Base-by-base conservation (phyloP, 2,888 invertebrate genomes). In the Frankliniella intonsa region DNA sequence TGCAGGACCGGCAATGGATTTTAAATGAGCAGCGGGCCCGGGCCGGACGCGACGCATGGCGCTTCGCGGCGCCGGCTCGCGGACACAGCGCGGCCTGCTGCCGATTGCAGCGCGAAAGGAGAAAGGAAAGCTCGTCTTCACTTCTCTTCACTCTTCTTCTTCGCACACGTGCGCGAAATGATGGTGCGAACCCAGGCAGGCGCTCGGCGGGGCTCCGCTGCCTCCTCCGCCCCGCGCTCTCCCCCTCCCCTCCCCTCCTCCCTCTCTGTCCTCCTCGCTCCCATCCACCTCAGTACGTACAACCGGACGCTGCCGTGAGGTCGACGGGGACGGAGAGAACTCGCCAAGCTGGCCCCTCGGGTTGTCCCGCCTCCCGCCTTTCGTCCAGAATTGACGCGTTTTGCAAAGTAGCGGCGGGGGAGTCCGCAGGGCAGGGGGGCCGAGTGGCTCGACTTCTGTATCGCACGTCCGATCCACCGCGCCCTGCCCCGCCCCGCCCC, bases 141-240 rank as follows among this genome's bases (percentile, higher is more conserved):
- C 38, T 38, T 38, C 38, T 38, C 38, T 38, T 38, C 38, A 38
- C 38, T 38, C 55, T 8, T 55, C 55, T 55, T 8, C 55, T 55
- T 55, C 55, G 55, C 55, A 55, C 55, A 55, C 55, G 55, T 55
- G 55, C 55, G 55, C 55, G 55, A 55, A 55, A 55, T 55, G 55
- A 55, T 17, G 55, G 17, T 55, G 55, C 55, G 55, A 38, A 38
- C 38, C 38, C 38, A 5, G 3, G 38, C 38, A 38, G 38, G 38
- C 38, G 38, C 3, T 3, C 9, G 55, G 55, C 14, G 38, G 5
- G 38, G 38, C 55, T 55, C 55, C 17, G n/a, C 55, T 8, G 14
- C 17, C 55, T 8, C 55, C 7, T 8, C 17, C 38, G 3, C 3
- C 38, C 38, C 38, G 38, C 38, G 38, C 55, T 55, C 55, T 55